phyloP scores from a whole-genome alignment of 2,113 vertebrate genomes.

The Lamprologus sp. region DNA sequence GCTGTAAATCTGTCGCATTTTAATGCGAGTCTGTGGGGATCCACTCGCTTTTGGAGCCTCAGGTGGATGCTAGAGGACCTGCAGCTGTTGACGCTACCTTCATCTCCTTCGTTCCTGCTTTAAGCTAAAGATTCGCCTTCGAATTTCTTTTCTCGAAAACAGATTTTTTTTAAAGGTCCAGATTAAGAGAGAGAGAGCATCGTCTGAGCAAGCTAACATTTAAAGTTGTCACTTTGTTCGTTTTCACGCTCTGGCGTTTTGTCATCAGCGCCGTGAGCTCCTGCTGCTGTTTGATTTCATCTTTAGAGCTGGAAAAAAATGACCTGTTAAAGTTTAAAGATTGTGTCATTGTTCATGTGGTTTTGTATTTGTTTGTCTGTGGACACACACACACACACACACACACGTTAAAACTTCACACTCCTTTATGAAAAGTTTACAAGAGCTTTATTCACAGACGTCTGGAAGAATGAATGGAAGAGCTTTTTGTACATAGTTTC shows the following conservation, averaged over 20 bases:
- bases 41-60: not conserved
- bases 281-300: not conserved
- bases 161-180: not conserved
- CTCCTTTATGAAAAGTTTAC: slow-evolving; percentile 71
- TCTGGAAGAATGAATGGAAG: slow-evolving; percentile 77
- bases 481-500: slow-evolving; percentile 86
- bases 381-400: not conserved
- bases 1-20: not conserved
- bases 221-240: not conserved
- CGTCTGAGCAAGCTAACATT: not conserved
- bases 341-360: not conserved
- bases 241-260: accelerated
- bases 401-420: slow-evolving; percentile 65
- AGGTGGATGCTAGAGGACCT: not conserved
- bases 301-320: not conserved
- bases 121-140: not conserved
- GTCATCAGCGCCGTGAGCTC: not conserved
- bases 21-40: not conserved
- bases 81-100: not conserved
- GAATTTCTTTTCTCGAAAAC: not conserved
- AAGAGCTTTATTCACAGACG: slow-evolving; percentile 84
- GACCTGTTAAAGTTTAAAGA: not conserved
- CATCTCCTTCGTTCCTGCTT: not conserved
- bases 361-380: not conserved
- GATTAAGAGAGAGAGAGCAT: not conserved